Conservation (phyloP, 1,140 invertebrate genomes). For the Anastrepha obliqua region DNA sequence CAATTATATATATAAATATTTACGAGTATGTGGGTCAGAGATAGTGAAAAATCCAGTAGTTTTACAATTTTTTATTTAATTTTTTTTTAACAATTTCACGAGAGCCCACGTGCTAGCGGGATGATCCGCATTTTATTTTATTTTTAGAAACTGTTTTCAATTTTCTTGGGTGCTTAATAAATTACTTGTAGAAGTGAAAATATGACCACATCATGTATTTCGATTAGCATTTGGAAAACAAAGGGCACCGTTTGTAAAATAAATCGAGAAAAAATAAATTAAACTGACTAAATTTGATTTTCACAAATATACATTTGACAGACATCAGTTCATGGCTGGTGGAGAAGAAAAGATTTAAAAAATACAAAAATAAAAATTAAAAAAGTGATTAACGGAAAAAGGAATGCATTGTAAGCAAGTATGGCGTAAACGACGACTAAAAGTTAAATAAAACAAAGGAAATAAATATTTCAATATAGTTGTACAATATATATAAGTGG, state of each 20-base stretch:
- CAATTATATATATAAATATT: too few relatives aligned
- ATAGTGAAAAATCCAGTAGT: too few relatives aligned
- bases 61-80: too few relatives aligned
- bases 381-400: not conserved
- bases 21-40: too few relatives aligned
- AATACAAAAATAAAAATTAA: not conserved
- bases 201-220: not conserved
- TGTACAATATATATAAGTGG: too few relatives aligned
- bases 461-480: not conserved
- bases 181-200: conserved; percentile 8
- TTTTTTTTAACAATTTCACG: too few relatives aligned
- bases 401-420: not conserved
- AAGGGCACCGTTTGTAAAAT: not conserved
- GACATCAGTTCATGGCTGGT: not conserved
- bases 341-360: not conserved
- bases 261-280: not conserved
- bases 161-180: not conserved
- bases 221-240: not conserved
- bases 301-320: not conserved
- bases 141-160: not conserved
- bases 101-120: not conserved
- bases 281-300: not conserved
- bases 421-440: not conserved
- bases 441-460: not conserved
- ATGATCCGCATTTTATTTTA: not conserved